Evolutionary conservation across 1,140 invertebrate species (phyloP), one percentile per base, ranked within the genome.

Genomic region (Acromyrmex charruanus): DNA sequence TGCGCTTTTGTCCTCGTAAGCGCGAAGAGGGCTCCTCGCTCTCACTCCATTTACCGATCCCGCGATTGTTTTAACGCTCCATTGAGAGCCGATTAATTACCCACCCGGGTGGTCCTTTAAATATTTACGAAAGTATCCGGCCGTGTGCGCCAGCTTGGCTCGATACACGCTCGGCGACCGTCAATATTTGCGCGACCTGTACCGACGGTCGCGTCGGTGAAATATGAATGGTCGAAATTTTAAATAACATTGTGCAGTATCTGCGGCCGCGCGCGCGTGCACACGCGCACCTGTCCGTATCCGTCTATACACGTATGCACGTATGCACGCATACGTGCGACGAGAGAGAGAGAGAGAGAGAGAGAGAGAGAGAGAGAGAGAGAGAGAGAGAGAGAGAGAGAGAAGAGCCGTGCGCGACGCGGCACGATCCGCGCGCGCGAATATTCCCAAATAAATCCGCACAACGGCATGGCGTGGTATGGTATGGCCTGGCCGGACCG

Each of bases 71-170:
- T 74, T 72, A 89, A 58, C 74, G 68, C 68, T 59, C 72, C 81
- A 79, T 88, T 68, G 74, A 88, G 84, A 74, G 68, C 39, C 81
- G 77, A 89, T 88, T 88, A 88, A 86, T 88, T 88, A 86, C 87
- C 74, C 69, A 81, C 77, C 55, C 87, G 28, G 49, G 69, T 81
- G 58, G 39, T 39, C 59, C 58, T 75, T 86, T 74, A 86, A 89
- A 89, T 85, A 89, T 89, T 89, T 80, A 86, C 72, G 53, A 89
- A 86, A 88, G 88, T 88, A 80, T 88, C 55, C 72, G 71, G 59
- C 44, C 63, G 77, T 71, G 66, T 49, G 55, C 59, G 28, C 49
- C 71, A 63, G 69, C 51, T 85, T 63, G 72, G 72, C 21, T 53
- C 86, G 69, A 81, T 75, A 75, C 72, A 59, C 21, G 61, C 65